These are phyloP conservation scores for Melangyna quadrimaculata DNA, from an alignment of 2,888 invertebrate species.

Conservation along the genomic window DNA sequence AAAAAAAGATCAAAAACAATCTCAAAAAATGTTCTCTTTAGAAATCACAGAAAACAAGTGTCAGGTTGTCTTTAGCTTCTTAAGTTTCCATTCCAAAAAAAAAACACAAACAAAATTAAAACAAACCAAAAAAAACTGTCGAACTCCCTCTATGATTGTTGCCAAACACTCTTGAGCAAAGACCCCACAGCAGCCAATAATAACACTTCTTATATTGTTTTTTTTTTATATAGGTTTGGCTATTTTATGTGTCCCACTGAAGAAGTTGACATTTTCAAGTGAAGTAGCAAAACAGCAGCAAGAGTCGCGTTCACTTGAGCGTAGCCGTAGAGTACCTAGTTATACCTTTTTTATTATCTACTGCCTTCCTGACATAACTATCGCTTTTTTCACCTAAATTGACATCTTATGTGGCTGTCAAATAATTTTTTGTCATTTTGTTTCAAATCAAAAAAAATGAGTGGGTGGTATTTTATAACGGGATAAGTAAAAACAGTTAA, in stretches of 20 bases:
- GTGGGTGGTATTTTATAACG: conserved; percentile 56
- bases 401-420: conserved; percentile 56
- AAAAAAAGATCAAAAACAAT: background rate
- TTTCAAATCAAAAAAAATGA: conserved; percentile 2
- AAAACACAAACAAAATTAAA: background rate
- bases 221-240: conserved; percentile 29
- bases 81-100: conserved; percentile 1
- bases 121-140: conserved; percentile 35
- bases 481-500: conserved; percentile 16
- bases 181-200: background rate
- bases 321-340: background rate
- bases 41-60: conserved; percentile 9
- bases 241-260: conserved; percentile 43
- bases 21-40: background rate
- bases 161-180: background rate
- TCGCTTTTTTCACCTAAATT: conserved; percentile 57
- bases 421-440: background rate
- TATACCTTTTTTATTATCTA: conserved; percentile 17
- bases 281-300: conserved; percentile 25
- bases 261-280: conserved; percentile 51
- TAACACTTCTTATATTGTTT: background rate
- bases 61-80: background rate
- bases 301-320: conserved; percentile 30
- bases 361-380: conserved; percentile 46
- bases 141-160: conserved; percentile 47